Evolutionary conservation across 2,113 vertebrate genomes (phyloP), one percentile per base, ranked within the genome.

Genomic region (Helogale parvula): DNA sequence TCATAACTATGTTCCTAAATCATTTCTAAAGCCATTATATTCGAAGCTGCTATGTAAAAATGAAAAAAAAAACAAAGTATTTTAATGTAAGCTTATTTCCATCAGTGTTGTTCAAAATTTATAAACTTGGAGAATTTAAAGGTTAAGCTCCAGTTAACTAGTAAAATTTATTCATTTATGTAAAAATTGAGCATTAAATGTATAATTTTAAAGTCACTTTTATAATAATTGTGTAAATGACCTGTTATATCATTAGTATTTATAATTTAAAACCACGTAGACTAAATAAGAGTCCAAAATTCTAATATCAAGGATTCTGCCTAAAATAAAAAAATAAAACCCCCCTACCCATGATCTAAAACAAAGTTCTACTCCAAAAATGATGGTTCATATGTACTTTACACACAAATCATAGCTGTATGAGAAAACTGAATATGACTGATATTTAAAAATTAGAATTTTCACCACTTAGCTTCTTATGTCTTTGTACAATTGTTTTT

Each of bases 301-400:
- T 87, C n/a, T 68, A 93, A 31, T 85, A 23, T 47, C n/a, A 72
- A 65, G 13, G 7, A 68, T 63, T 81, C n/a, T 65, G 0, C n/a
- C 52, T 82, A 35, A 93, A 93, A 93, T 38, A 84, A 72, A 93
- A 38, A 93, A 90, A 93, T 38, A 80, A 72, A 93, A n/a, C 38
- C 3, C 4, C 33, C 35, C 2, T 35, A 90, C 5, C 25, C 57
- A 89, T 69, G 54, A 93, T 77, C 23, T 12, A 11, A 90, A 90
- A 54, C 14, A 77, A 88, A 91, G 38, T n/a, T 71, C 27, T n/a
- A 50, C 41, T 72, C 10, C 14, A 45, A 23, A 66, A 14, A 90
- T 69, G 7, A 54, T 16, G 6, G 12, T 3, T 68, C 29, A 84
- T 76, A 17, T 6, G 1, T 68, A 69, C 29, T 87, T 63, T 71